Evolutionary conservation across 1,140 invertebrate species (phyloP), one percentile per base, ranked within the genome.

Genomic region (Trichogramma pretiosum): DNA sequence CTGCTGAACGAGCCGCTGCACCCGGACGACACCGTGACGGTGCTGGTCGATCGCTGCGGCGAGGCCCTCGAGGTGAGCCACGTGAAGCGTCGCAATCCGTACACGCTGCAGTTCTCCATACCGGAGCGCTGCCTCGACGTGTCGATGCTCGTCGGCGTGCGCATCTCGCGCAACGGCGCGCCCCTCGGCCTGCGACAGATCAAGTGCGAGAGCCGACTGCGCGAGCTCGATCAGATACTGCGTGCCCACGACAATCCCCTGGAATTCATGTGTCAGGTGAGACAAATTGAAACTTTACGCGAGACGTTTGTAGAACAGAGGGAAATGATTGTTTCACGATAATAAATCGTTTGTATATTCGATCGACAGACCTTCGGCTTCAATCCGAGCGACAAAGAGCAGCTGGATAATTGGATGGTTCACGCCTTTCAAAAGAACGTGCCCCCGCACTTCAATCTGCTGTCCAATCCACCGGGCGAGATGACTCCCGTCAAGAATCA

Each of bases 221-320:
- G 85, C 21, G 87, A 90, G 64, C 67, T 91, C 46, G 87, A 89
- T 62, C 84, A 88, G 57, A 75, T 92, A 48, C 72, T 91, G 24
- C 67, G 84, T 32, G 78, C 81, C 1, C 78, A 81, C 30, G 84
- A 87, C 53, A 87, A 86, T 67, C 87, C 87, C 0, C 67, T 90
- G 24, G 83, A 88, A 60, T 89, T 89, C 59, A 87, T 91, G 81
- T 89, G 87, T 55, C 86, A 88, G 76, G 84, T 86, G 74, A 59
- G 47, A 14, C 5, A 46, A 21, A 28, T 32, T 28, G 7, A 7
- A 28, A 9, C 7, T 28, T 9, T 28, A 28, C 26, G 26, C 26
- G 26, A 1, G 26, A 9, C 5, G n/a, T n/a, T n/a, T n/a, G n/a
- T n/a, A n/a, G n/a, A n/a, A 14, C 10, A 5, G 33, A 34, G 9